These are phyloP conservation scores for Pipistrellus pipistrellus DNA, from an alignment of 2,797 vertebrate genomes.

Conservation along the genomic window DNA sequence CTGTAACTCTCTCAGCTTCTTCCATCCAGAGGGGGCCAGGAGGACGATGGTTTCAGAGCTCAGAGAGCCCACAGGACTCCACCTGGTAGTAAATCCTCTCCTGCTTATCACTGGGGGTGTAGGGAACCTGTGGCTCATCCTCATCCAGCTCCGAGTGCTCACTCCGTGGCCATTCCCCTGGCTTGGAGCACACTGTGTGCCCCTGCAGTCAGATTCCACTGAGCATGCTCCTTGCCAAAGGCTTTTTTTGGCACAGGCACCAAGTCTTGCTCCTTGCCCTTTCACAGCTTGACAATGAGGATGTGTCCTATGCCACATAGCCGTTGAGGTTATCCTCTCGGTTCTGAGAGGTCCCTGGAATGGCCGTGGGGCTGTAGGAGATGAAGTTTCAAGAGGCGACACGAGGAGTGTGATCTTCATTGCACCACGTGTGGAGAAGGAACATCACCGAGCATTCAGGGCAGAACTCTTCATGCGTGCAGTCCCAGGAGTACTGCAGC, in stretches of 20 bases:
- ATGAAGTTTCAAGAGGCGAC: neutral
- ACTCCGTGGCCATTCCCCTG: slow-evolving; percentile 99
- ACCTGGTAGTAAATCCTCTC: slow-evolving; percentile 98
- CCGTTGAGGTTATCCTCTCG: slow-evolving; percentile 98
- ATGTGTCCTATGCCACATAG: slow-evolving; percentile 98
- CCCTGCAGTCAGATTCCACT: slow-evolving; percentile 98
- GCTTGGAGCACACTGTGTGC: slow-evolving; percentile 97
- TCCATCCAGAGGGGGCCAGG: slow-evolving; percentile 95
- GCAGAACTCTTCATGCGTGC: neutral
- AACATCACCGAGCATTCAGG: neutral
- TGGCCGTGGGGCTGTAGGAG: neutral
- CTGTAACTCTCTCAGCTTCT: slow-evolving; percentile 98
- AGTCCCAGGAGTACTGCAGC: neutral
- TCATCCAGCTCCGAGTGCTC: slow-evolving; percentile 98
- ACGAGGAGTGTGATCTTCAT: neutral
- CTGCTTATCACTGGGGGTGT: slow-evolving; percentile 96
- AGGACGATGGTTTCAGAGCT: slow-evolving; percentile 96
- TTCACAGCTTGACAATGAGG: slow-evolving; percentile 96
- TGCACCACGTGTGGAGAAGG: neutral
- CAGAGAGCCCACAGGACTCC: slow-evolving; percentile 97
- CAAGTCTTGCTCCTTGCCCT: slow-evolving; percentile 94
- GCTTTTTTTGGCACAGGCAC: slow-evolving; percentile 95
- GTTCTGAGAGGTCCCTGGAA: slow-evolving; percentile 94
- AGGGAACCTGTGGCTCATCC: slow-evolving; percentile 95
- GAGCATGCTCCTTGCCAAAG: slow-evolving; percentile 98